A percentile compares a stretch with the other conserved stretches of the same genome.
phyloP scores from a whole-genome alignment of 2,113 vertebrate genomes.

The Neofelis nebulosa region DNA sequence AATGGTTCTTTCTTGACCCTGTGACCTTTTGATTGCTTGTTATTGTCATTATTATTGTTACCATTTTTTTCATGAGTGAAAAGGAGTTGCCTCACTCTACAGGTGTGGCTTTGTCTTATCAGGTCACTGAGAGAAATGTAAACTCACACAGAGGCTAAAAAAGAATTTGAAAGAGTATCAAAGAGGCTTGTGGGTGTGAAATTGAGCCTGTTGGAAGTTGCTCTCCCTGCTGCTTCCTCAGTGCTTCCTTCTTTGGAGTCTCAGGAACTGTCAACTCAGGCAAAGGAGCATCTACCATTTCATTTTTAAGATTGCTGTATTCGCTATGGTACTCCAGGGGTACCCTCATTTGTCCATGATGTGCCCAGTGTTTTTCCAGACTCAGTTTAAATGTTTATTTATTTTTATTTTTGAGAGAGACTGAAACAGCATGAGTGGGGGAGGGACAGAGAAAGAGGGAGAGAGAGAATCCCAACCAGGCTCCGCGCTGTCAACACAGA shows the following conservation, averaged over 20 bases:
- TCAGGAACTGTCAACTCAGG: background rate
- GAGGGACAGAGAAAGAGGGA: too few relatives aligned
- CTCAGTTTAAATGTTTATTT: background rate
- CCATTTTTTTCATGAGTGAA: background rate
- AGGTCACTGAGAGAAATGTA: background rate
- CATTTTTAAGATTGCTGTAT: background rate
- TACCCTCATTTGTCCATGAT: background rate
- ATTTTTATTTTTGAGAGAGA: too few relatives aligned
- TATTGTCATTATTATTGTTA: background rate
- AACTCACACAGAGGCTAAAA: background rate
- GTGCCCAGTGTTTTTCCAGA: background rate
- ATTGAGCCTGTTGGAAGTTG: background rate
- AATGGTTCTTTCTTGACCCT: background rate
- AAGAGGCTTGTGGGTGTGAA: background rate
- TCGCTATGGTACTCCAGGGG: background rate
- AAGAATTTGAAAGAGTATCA: background rate
- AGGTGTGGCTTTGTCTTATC: background rate
- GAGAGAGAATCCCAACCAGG: too few relatives aligned
- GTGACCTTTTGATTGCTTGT: background rate
- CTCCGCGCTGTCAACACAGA: too few relatives aligned
- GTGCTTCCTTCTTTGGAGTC: background rate
- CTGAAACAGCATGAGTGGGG: too few relatives aligned
- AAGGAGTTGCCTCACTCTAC: background rate
- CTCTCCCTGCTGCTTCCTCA: background rate
- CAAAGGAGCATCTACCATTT: background rate